Evolutionary conservation across 2,113 vertebrate species (phyloP).

Genomic region (Ciconia boyciana): DNA sequence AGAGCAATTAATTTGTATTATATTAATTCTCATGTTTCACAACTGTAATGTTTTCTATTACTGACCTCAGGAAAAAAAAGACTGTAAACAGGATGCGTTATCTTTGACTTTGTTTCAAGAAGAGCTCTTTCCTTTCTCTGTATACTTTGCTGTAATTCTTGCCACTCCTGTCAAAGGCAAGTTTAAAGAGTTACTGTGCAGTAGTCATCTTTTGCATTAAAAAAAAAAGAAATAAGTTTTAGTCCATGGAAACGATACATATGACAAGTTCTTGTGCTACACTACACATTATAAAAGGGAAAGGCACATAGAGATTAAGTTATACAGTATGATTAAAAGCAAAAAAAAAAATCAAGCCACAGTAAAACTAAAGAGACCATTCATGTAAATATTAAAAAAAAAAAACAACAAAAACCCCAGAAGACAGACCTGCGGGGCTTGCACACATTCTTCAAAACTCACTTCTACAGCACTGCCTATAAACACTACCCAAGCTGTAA

Average conservation of each 20-base stretch:
- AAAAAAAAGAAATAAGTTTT: not conserved
- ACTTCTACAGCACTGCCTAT: not conserved
- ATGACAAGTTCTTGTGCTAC: not conserved
- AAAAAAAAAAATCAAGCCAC: not conserved
- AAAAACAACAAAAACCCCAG: no score
- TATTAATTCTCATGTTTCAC: not conserved
- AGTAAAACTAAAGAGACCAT: not conserved
- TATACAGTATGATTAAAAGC: not conserved
- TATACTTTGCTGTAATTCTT: slow-evolving; percentile 97
- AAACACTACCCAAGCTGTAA: not conserved
- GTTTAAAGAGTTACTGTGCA: not conserved
- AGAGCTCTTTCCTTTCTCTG: slow-evolving; percentile 93
- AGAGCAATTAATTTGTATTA: not conserved
- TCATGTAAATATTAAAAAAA: not conserved
- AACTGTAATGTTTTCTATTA: not conserved
- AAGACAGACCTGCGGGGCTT: not conserved
- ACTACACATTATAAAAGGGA: not conserved
- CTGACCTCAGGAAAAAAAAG: slow-evolving; percentile 93
- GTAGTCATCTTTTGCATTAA: not conserved
- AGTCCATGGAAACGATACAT: not conserved
- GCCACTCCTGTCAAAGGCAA: slow-evolving; percentile 88
- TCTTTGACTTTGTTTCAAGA: slow-evolving; percentile 96
- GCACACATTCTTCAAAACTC: not conserved
- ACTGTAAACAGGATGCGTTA: slow-evolving; percentile 95
- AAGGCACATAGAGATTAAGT: not conserved